These are phyloP conservation scores for Dasyprocta punctata DNA, from an alignment of 2,113 vertebrate species.

Conservation along the genomic window DNA sequence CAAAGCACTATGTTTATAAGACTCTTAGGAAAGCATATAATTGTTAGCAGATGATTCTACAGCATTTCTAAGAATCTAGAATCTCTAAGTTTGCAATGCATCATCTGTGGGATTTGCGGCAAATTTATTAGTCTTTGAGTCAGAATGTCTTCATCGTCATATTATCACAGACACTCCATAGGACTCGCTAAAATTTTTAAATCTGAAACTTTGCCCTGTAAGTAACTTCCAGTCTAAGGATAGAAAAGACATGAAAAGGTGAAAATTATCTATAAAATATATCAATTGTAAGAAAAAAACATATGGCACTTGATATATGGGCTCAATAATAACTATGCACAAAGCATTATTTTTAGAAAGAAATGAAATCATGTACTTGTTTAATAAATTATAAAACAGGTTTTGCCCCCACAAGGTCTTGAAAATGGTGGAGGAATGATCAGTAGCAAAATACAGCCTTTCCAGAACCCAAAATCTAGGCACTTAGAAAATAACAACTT, in stretches of 20 bases:
- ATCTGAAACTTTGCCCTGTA: not conserved
- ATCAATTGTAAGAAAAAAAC: not conserved
- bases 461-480: not conserved
- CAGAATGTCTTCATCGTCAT: not conserved
- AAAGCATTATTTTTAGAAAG: constrained; percentile 27
- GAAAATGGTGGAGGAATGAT: not conserved
- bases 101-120: not conserved
- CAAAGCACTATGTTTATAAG: not conserved
- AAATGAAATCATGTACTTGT: not conserved
- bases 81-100: not conserved
- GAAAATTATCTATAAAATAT: not conserved
- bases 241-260: not conserved
- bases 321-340: not conserved
- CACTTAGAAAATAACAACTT: not conserved
- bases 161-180: not conserved
- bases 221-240: not conserved
- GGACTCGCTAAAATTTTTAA: not conserved
- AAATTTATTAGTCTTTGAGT: constrained; percentile 1
- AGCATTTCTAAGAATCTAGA: not conserved
- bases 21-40: not conserved
- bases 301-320: not conserved
- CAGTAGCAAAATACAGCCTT: not conserved
- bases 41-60: not conserved
- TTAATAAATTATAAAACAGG: not conserved
- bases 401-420: not conserved